Conservation (phyloP, 30 jellyfish, hydroid and myxozoan genomes). For the Turritopsis dohrnii region DNA sequence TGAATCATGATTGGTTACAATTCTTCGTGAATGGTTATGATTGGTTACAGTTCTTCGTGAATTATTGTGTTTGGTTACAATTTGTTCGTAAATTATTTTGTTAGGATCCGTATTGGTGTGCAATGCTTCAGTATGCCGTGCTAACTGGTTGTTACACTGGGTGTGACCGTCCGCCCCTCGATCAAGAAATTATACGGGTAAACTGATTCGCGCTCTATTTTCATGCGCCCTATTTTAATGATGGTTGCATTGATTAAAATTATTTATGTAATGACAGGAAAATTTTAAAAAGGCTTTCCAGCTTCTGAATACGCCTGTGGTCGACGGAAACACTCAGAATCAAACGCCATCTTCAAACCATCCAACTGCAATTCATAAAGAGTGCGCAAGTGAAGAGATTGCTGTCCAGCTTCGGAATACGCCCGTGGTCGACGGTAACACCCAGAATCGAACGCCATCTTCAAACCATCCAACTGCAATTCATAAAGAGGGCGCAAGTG, state of each 20-base stretch:
- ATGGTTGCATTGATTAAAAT: background rate
- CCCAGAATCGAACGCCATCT: too few relatives aligned
- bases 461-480: too few relatives aligned
- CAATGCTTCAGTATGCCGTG: slow-evolving; percentile 71
- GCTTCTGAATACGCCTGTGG: background rate
- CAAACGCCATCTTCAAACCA: too few relatives aligned
- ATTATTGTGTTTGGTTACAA: too few relatives aligned
- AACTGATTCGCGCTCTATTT: background rate
- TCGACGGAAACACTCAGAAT: too few relatives aligned
- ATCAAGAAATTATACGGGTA: slow-evolving; percentile 51
- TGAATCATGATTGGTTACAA: background rate
- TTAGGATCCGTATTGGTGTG: slow-evolving; percentile 95
- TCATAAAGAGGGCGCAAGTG: background rate
- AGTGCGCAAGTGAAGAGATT: too few relatives aligned
- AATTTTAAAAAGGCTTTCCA: background rate
- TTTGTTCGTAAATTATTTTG: background rate
- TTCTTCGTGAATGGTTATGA: too few relatives aligned
- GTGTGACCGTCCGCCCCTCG: slow-evolving; percentile 66
- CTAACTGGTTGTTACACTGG: slow-evolving; percentile 62
- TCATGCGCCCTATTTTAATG: background rate
- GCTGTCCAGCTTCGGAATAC: too few relatives aligned
- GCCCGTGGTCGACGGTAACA: too few relatives aligned
- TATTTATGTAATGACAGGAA: too few relatives aligned
- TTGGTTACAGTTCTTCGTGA: too few relatives aligned
- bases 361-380: too few relatives aligned